Evolutionary conservation across 2,113 vertebrate genomes (phyloP).

Genomic region (Morphnarchus princeps): DNA sequence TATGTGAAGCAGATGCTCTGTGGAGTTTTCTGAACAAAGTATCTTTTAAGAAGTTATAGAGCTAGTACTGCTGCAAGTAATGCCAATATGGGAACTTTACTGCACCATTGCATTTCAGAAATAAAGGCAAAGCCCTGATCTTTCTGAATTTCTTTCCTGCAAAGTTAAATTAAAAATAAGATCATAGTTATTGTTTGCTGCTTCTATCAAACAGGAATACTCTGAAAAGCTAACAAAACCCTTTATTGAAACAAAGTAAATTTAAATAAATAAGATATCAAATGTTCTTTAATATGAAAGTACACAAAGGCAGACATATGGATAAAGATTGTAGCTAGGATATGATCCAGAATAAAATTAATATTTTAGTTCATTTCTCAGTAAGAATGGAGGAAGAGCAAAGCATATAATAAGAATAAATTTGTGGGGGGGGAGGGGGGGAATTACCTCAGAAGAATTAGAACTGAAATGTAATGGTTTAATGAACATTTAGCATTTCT

Average conservation of each 20-base stretch:
- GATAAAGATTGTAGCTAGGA: neutral
- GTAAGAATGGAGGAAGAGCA: neutral
- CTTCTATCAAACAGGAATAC: neutral
- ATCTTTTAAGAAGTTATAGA: neutral
- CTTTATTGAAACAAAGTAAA: neutral
- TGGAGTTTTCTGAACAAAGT: neutral
- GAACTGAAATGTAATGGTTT: neutral
- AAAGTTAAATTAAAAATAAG: neutral
- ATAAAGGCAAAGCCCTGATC: neutral
- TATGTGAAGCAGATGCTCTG: neutral
- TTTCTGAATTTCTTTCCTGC: neutral
- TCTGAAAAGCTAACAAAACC: neutral
- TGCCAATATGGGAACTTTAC: neutral
- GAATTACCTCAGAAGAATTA: neutral
- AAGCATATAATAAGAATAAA: neutral
- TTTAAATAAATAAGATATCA: neutral
- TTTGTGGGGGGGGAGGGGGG: accelerated
- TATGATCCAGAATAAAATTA: neutral
- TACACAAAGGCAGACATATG: neutral
- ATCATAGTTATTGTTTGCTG: neutral
- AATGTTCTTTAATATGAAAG: neutral
- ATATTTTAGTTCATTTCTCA: neutral
- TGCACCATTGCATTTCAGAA: neutral
- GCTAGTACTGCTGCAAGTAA: neutral
- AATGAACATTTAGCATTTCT: neutral